These are phyloP conservation scores for Ianthella basta DNA, from an alignment of 37 sponge, comb jelly and placozoan species.

Conservation along the genomic window DNA sequence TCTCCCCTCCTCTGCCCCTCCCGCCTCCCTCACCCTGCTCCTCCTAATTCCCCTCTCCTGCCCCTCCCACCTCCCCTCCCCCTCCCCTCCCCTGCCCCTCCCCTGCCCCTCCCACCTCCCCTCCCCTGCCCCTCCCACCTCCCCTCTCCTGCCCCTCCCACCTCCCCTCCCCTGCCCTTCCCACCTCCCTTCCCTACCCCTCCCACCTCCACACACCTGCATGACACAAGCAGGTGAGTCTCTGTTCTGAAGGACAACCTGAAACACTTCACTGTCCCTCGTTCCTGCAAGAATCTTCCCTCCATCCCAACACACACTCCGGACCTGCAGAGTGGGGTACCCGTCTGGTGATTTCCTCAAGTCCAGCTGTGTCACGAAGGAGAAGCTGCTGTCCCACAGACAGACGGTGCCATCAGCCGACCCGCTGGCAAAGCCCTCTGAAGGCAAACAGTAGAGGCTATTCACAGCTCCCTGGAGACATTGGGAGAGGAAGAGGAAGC, in stretches of 20 bases:
- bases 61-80: background rate
- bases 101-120: background rate
- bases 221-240: slow-evolving; percentile 64
- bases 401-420: slow-evolving; percentile 83
- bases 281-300: slow-evolving; percentile 86
- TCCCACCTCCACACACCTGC: slow-evolving; percentile 19
- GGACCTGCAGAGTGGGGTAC: slow-evolving; percentile 73
- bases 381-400: slow-evolving; percentile 82
- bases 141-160: too few relatives aligned
- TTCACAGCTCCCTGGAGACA: slow-evolving; percentile 72
- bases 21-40: background rate
- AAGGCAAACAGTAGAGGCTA: slow-evolving; percentile 49
- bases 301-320: slow-evolving; percentile 84
- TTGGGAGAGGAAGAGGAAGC: background rate
- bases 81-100: background rate
- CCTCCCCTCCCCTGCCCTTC: too few relatives aligned
- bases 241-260: slow-evolving; percentile 65
- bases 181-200: too few relatives aligned
- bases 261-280: slow-evolving; percentile 88
- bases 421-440: slow-evolving; percentile 89
- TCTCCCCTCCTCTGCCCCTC: background rate
- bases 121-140: too few relatives aligned
- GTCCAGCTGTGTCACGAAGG: slow-evolving; percentile 71
- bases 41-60: background rate
- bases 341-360: slow-evolving; percentile 63